These are phyloP conservation scores for Volucella bombylans DNA, from an alignment of 2,888 invertebrate species.

Conservation along the genomic window DNA sequence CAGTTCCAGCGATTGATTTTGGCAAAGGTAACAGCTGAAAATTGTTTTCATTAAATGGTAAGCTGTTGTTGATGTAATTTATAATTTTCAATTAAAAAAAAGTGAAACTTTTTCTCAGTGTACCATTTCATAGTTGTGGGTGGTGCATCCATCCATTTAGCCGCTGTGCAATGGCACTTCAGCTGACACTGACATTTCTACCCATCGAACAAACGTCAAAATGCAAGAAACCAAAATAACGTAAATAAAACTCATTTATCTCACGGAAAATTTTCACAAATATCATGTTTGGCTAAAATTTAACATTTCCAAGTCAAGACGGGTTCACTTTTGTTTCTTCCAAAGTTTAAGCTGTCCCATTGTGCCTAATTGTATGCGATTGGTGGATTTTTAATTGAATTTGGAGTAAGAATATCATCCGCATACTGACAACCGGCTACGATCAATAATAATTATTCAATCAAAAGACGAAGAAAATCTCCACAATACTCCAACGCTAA, in stretches of 20 bases:
- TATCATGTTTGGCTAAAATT: conserved; percentile 49
- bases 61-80: too few relatives aligned
- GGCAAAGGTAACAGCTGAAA: too few relatives aligned
- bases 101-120: background rate
- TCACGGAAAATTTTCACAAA: conserved; percentile 16
- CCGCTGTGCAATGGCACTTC: conserved; percentile 24
- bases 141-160: background rate
- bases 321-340: conserved; percentile 5
- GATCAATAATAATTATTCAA: conserved; percentile 61
- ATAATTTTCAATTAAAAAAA: too few relatives aligned
- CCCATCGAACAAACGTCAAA: conserved; percentile 38
- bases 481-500: background rate
- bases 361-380: conserved; percentile 24
- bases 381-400: conserved; percentile 2
- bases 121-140: background rate
- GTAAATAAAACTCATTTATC: conserved; percentile 50
- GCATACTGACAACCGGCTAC: conserved; percentile 36
- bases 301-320: conserved; percentile 10
- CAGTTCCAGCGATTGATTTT: too few relatives aligned
- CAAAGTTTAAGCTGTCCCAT: conserved; percentile 8
- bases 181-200: conserved; percentile 9
- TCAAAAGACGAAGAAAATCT: conserved; percentile 11
- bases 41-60: too few relatives aligned
- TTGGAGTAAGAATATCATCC: background rate
- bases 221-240: conserved; percentile 45